Evolutionary conservation across 2,888 invertebrate species (phyloP), one percentile per base, ranked within the genome.

Genomic region (Ashinkailepas kermadecensis): DNA sequence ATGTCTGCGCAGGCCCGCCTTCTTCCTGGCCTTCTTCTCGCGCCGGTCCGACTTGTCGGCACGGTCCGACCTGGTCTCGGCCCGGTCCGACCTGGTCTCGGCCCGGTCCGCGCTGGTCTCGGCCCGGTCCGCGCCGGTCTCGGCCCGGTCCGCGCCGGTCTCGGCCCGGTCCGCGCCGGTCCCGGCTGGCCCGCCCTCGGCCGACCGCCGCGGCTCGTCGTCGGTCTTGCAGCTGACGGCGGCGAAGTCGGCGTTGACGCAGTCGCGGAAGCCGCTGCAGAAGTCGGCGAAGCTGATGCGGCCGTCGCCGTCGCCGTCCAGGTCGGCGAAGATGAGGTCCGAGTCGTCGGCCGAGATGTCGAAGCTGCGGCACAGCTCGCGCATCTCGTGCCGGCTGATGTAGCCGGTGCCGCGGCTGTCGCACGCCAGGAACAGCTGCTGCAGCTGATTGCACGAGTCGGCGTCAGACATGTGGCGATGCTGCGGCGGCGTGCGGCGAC

Each of bases 231-330:
- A 86, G 13, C 85, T 86, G 62, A 65, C 85, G 83, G 80, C 84
- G 84, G 56, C 81, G 78, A 79, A 64, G 25, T 81, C 86, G 8
- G 86, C 86, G 13, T 85, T 85, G 9, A 88, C 83, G 83, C 87
- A 88, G 82, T 88, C 88, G 3, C 87, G 85, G 82, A 90, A 90
- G 8, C 90, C 90, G 81, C 87, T 86, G 7, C 88, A 87, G 84
- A 90, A 90, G 85, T 90, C 90, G 3, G 88, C 87, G 82, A 89
- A 88, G 83, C 88, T 88, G 82, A 90, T 89, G 81, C 87, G 85
- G 0, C 89, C 90, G 85, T 90, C 90, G 9, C 88, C 88, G 84
- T 90, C 89, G 81, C 87, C 87, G 84, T 90, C 90, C 81, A 90
- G 86, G 84, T 89, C 89, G 12, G 85, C 84, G 85, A 90, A 90